A percentile compares a stretch with the other conserved stretches of the same genome.
Evolutionary conservation across 2,797 vertebrate genomes (phyloP).

Genomic region (Oreochromis grahami): DNA sequence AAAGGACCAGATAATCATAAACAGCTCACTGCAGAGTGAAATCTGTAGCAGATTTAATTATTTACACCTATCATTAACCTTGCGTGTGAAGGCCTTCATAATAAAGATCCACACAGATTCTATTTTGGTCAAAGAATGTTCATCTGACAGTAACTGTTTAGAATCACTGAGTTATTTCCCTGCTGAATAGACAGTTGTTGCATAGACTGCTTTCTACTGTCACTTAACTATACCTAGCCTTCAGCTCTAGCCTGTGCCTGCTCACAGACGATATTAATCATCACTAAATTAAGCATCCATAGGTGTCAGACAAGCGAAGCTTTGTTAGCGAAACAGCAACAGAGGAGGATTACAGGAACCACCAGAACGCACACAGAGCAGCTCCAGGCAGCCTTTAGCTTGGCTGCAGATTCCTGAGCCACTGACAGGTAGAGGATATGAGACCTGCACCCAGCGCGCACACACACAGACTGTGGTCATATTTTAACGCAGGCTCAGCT

Average conservation of each 20-base stretch:
- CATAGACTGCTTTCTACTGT: not conserved
- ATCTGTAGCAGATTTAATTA: not conserved
- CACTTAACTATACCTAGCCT: not conserved
- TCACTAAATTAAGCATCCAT: not conserved
- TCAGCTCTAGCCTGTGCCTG: not conserved
- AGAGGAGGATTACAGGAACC: constrained; percentile 2
- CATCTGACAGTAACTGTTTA: not conserved
- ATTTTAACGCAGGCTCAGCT: not conserved
- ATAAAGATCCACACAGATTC: not conserved
- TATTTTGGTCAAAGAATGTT: not conserved
- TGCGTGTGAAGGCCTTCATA: not conserved
- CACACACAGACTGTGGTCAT: not conserved
- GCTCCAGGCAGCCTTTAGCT: constrained; percentile 11
- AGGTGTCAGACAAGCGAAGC: not conserved
- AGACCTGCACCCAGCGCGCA: not conserved
- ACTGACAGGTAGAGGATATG: constrained; percentile 40
- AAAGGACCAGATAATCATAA: not conserved
- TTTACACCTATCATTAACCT: not conserved
- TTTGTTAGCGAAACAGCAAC: not conserved
- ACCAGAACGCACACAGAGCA: not conserved
- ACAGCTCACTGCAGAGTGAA: not conserved
- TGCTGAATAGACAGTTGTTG: not conserved
- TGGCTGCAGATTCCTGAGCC: constrained; percentile 9
- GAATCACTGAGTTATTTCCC: not conserved
- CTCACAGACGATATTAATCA: not conserved